phyloP scores from a whole-genome alignment of 1,140 invertebrate species.

The Matsumurasca onukii region DNA sequence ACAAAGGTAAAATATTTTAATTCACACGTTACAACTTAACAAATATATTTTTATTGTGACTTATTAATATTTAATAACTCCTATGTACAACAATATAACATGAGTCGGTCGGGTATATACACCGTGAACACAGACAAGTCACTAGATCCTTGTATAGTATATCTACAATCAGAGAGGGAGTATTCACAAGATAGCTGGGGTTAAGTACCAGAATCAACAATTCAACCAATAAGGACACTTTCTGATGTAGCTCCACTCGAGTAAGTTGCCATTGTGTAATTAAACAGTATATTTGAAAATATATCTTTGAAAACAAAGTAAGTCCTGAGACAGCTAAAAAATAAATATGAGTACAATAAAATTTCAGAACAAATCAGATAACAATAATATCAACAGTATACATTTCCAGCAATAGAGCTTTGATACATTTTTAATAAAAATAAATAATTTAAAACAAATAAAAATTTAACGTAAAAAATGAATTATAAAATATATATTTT shows the following conservation, averaged over 20 bases:
- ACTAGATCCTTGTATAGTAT: conserved; percentile 28
- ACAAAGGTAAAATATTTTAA: conserved; percentile 37
- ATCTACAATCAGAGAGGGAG: neutral
- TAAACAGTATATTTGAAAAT: neutral
- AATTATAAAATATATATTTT: neutral
- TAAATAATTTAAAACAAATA: neutral
- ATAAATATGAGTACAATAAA: too few relatives aligned
- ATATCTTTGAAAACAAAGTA: too few relatives aligned
- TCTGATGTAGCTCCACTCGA: neutral
- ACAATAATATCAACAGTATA: neutral
- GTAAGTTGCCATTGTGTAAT: neutral
- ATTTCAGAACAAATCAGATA: too few relatives aligned
- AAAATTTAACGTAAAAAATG: neutral
- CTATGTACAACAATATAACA: conserved; percentile 30
- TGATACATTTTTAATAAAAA: neutral
- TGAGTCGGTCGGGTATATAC: conserved; percentile 34
- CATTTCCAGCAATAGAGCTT: neutral
- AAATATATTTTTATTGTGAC: conserved; percentile 34
- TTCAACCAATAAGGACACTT: conserved; percentile 13
- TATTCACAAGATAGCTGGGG: neutral
- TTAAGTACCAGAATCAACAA: conserved; percentile 3
- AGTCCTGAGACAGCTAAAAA: too few relatives aligned
- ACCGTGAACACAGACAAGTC: conserved; percentile 36
- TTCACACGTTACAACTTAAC: conserved; percentile 37
- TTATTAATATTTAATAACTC: conserved; percentile 29